phyloP scores from a whole-genome alignment of 2,113 vertebrate species.

The Pseudonaja textilis region DNA sequence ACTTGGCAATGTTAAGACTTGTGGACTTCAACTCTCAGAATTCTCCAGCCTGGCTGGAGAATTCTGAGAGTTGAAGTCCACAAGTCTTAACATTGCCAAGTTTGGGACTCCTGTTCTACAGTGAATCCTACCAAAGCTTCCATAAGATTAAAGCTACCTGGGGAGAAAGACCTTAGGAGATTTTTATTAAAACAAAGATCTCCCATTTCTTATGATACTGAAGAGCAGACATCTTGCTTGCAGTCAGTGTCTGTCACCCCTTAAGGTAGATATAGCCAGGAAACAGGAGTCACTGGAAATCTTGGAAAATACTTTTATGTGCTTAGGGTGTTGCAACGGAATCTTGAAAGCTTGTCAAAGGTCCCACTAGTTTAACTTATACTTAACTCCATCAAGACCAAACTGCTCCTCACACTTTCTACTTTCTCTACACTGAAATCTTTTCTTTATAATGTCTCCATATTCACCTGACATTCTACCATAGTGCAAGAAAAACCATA shows the following conservation, averaged over 20 bases:
- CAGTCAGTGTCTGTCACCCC: neutral
- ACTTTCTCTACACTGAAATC: neutral
- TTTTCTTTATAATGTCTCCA: neutral
- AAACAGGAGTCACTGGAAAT: neutral
- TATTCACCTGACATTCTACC: neutral
- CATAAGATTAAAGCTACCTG: neutral
- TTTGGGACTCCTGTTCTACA: too few species aligned
- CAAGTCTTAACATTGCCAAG: too few species aligned
- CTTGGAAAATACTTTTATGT: neutral
- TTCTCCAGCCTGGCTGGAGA: too few species aligned
- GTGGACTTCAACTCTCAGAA: too few species aligned
- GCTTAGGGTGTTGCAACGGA: neutral
- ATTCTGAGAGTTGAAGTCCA: too few species aligned
- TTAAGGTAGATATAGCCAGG: neutral
- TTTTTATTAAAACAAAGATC: neutral
- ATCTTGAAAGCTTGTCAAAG: neutral
- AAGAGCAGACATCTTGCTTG: neutral
- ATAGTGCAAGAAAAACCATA: neutral
- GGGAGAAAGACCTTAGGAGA: neutral
- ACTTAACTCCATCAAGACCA: neutral
- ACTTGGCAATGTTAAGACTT: too few species aligned
- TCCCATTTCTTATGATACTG: neutral
- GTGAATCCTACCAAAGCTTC: neutral
- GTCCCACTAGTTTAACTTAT: neutral
- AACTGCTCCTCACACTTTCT: neutral